Base-by-base conservation (phyloP, 2,888 invertebrate species). In the Cotesia congregata region DNA sequence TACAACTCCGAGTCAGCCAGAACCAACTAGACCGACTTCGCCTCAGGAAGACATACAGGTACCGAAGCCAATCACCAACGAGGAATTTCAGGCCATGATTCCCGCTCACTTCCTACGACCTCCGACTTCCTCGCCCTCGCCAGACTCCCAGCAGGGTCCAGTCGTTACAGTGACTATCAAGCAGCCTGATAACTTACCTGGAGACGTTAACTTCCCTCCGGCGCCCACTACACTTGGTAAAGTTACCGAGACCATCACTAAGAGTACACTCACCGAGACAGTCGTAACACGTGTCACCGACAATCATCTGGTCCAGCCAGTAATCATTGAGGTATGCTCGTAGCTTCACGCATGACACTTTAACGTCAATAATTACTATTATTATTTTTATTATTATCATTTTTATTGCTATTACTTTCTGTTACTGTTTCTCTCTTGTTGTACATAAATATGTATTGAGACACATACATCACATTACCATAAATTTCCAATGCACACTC, bases 1-100 rank as follows among this genome's bases (percentile, higher is more conserved):
- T 17, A 74, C 74, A 60, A 67, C 61, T 69, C 80, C 41, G 77
- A 77, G 12, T 65, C 83, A 70, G 77, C 89, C 89, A 71, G 85
- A 89, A 84, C 86, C 85, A 86, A 90, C 90, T 80, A 83, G 85
- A 78, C 88, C 90, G 77, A 90, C 91, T 83, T 91, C 92, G 77
- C 88, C 88, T 77, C 90, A 90, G 79, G 91, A 93, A 83, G 90
- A 92, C 79, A 91, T 89, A 85, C 92, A 93, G 92, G 92, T 92
- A 86, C 93, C 95, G 91, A 94, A 95, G 91, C 95, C 96, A 90
- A 94, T 96, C 92, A 96, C 96, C 91, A 96, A 94, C 93, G 96
- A 96, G 92, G 96, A 97, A 92, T 97, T 96, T 93, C 95, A 96
- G 93, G 96, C 96, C 91, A 95, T 97, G 96, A 96, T 96, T 87